Percentiles rank a stretch among this genome's conserved stretches.
Evolutionary conservation across 1,140 invertebrate genomes (phyloP).

Genomic region (Zaprionus gabonicus): DNA sequence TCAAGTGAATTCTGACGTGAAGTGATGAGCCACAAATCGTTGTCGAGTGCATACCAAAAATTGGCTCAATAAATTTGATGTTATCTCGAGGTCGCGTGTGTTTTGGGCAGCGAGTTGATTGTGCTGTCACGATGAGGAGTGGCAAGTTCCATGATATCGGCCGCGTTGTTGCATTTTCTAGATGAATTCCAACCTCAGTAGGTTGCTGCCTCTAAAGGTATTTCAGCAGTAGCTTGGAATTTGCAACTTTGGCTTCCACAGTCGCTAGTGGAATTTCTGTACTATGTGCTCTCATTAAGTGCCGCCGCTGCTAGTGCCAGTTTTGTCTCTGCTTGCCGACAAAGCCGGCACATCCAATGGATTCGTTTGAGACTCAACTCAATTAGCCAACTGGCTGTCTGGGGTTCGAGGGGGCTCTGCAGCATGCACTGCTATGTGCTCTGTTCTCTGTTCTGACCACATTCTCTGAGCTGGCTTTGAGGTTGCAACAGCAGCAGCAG

Average conservation of each 20-base stretch:
- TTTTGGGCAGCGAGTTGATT: background rate
- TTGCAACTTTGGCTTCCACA: background rate
- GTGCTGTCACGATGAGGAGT: background rate
- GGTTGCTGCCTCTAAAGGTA: background rate
- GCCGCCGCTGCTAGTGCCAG: too few species aligned
- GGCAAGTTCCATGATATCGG: background rate
- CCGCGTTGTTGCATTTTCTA: background rate
- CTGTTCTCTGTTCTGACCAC: background rate
- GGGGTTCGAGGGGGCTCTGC: background rate
- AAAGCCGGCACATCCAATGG: conserved; percentile 8
- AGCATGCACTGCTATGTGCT: background rate
- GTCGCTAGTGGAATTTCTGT: too few species aligned
- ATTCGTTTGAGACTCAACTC: conserved; percentile 11
- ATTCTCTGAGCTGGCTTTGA: background rate
- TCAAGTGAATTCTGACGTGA: conserved; percentile 3
- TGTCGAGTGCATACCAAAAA: background rate
- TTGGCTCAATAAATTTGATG: conserved; percentile 9
- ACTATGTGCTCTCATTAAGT: too few species aligned
- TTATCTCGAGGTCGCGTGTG: background rate
- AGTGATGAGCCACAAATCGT: conserved; percentile 2
- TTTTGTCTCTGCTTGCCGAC: too few species aligned
- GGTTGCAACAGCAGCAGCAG: background rate
- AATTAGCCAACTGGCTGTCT: conserved; percentile 15
- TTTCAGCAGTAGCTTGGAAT: background rate
- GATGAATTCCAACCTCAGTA: background rate